A percentile compares a stretch with the other conserved stretches of the same genome.
phyloP scores from a whole-genome alignment of 1,140 invertebrate genomes.

The Bombus fervidus region DNA sequence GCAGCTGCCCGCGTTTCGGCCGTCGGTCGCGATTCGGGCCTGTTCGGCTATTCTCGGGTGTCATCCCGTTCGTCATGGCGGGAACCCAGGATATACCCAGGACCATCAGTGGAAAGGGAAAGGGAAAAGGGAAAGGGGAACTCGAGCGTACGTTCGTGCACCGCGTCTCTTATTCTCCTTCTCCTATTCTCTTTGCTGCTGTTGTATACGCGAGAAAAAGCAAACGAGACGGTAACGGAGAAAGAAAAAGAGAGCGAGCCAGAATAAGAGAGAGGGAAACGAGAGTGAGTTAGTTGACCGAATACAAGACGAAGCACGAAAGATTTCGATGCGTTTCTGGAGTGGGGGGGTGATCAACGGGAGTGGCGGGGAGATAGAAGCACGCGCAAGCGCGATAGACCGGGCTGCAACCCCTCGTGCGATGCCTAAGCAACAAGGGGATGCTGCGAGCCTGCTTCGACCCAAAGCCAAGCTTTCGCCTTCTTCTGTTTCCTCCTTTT shows the following conservation, averaged over 20 bases:
- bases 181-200: neutral
- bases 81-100: slow-evolving; percentile 80
- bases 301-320: slow-evolving; percentile 47
- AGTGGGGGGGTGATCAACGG: slow-evolving; percentile 10
- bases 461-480: slow-evolving; percentile 35
- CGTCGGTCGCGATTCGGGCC: slow-evolving; percentile 66
- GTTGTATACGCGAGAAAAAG: slow-evolving; percentile 55
- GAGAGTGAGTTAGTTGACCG: slow-evolving; percentile 50
- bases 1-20: slow-evolving; percentile 80
- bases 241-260: neutral
- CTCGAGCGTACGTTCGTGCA: slow-evolving; percentile 42
- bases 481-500: slow-evolving; percentile 28
- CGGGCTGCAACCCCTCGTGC: slow-evolving; percentile 51
- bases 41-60: slow-evolving; percentile 75
- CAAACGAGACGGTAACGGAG: slow-evolving; percentile 40
- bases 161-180: slow-evolving; percentile 10
- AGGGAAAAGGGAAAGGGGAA: slow-evolving; percentile 41
- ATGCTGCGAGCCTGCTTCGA: slow-evolving; percentile 61
- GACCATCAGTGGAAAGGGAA: slow-evolving; percentile 65
- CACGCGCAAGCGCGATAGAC: slow-evolving; percentile 43
- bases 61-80: slow-evolving; percentile 79
- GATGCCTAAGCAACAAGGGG: slow-evolving; percentile 51
- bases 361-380: slow-evolving; percentile 16
- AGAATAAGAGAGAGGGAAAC: neutral
- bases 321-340: slow-evolving; percentile 48